Conservation (phyloP, 1,140 invertebrate genomes). For the Drosophila insularis region DNA sequence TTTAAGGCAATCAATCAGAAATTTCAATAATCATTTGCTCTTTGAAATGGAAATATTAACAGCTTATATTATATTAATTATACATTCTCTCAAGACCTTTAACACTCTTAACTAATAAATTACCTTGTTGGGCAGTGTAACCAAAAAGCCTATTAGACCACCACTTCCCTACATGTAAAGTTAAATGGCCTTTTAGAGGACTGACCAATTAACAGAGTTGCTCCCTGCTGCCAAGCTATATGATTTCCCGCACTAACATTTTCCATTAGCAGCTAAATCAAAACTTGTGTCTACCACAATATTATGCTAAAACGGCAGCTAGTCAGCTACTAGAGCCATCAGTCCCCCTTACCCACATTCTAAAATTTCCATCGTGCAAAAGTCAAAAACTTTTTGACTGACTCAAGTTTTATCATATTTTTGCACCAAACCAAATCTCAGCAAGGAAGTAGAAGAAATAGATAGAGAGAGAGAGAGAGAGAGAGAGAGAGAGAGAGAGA, state of each 20-base stretch:
- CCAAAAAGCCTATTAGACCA: not conserved
- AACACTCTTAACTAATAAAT: too few species aligned
- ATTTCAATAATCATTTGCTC: too few species aligned
- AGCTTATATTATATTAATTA: too few species aligned
- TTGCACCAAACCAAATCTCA: conserved; percentile 61
- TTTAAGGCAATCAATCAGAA: too few species aligned
- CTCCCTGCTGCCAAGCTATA: conserved; percentile 32
- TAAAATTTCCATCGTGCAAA: conserved; percentile 26
- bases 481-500: too few species aligned
- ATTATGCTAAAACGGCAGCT: conserved; percentile 56
- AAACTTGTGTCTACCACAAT: conserved; percentile 57
- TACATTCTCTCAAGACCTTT: not conserved
- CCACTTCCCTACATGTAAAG: not conserved
- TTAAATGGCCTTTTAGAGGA: conserved; percentile 49
- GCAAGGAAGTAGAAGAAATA: conserved; percentile 47
- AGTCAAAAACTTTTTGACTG: conserved; percentile 66
- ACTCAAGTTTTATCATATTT: conserved; percentile 78
- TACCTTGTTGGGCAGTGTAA: not conserved
- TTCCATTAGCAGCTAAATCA: conserved; percentile 26
- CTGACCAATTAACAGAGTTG: conserved; percentile 54
- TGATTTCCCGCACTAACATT: conserved; percentile 32
- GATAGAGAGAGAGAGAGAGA: too few species aligned
- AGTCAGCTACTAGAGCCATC: not conserved
- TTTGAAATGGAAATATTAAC: too few species aligned
- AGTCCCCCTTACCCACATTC: not conserved